phyloP scores from a whole-genome alignment of 2,888 invertebrate species.

The Hyles lineata region DNA sequence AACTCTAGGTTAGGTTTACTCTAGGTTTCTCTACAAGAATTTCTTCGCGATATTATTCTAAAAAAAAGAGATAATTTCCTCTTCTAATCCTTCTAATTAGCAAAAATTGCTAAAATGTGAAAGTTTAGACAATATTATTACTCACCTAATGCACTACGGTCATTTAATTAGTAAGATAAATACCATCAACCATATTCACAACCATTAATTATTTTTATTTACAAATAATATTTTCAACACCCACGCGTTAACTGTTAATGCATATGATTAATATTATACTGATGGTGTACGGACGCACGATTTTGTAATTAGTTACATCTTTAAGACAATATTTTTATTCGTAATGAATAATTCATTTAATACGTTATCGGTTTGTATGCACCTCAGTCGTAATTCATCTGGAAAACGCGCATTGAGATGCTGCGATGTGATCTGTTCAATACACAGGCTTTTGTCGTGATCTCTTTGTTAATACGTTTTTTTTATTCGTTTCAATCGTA shows the following conservation, averaged over 20 bases:
- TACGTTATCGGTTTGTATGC: background rate
- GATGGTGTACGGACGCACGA: slow-evolving; percentile 1
- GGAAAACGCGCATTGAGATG: background rate
- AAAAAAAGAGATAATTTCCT: too few species aligned
- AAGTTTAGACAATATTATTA: too few species aligned
- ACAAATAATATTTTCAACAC: slow-evolving; percentile 4
- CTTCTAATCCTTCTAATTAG: too few species aligned
- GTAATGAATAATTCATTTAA: slow-evolving; percentile 18
- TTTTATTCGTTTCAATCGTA: slow-evolving; percentile 3
- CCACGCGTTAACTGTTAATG: background rate
- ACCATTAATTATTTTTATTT: background rate
- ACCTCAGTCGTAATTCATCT: slow-evolving; percentile 10
- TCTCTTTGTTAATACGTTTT: slow-evolving; percentile 8
- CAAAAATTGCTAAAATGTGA: too few species aligned
- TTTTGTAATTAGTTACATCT: slow-evolving; percentile 19
- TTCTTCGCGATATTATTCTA: too few species aligned
- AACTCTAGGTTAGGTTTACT: too few species aligned
- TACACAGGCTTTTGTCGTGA: slow-evolving; percentile 8
- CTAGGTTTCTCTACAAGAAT: too few species aligned
- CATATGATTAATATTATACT: slow-evolving; percentile 6
- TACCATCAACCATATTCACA: background rate
- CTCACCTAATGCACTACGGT: too few species aligned
- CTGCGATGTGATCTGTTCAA: background rate
- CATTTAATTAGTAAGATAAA: background rate
- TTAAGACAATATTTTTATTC: slow-evolving; percentile 24